These are phyloP conservation scores for Ophonus ardosiacus DNA, from an alignment of 2,888 invertebrate species.

Conservation along the genomic window DNA sequence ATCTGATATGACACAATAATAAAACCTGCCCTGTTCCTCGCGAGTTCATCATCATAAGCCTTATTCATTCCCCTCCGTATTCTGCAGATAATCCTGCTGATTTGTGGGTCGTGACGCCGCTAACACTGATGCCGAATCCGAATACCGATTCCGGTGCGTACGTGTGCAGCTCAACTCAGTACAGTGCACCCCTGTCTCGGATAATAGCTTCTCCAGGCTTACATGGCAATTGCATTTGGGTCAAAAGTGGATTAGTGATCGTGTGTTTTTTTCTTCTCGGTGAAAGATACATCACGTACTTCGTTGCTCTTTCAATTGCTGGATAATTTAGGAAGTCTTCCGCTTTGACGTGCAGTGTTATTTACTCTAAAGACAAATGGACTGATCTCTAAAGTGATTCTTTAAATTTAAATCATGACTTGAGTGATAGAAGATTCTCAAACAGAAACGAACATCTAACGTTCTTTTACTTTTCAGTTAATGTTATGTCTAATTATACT, in stretches of 20 bases:
- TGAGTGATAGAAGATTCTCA: too few species aligned
- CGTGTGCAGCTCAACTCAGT: slow-evolving; percentile 28
- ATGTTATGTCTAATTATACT: too few species aligned
- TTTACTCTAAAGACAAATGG: neutral
- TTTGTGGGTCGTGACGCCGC: slow-evolving; percentile 31
- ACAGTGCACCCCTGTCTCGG: slow-evolving; percentile 55
- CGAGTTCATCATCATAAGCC: neutral
- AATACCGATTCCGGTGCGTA: neutral
- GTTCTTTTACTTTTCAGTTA: too few species aligned
- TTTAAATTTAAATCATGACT: too few species aligned
- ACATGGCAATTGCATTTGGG: slow-evolving; percentile 74
- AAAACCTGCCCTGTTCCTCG: too few species aligned
- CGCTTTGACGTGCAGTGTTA: neutral
- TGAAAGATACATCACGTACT: slow-evolving; percentile 59
- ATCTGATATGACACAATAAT: too few species aligned
- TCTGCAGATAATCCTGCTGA: slow-evolving; percentile 37
- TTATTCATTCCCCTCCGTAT: slow-evolving; percentile 45
- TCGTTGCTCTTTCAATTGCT: slow-evolving; percentile 61
- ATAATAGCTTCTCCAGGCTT: slow-evolving; percentile 69
- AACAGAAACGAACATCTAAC: too few species aligned
- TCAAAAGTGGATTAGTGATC: slow-evolving; percentile 72
- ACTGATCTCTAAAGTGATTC: too few species aligned
- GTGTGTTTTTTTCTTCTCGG: slow-evolving; percentile 68
- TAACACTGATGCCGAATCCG: neutral
- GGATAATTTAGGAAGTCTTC: slow-evolving; percentile 54